Evolutionary conservation across 2,797 vertebrate genomes (phyloP), one percentile per base, ranked within the genome.

Genomic region (Acanthornis magna): DNA sequence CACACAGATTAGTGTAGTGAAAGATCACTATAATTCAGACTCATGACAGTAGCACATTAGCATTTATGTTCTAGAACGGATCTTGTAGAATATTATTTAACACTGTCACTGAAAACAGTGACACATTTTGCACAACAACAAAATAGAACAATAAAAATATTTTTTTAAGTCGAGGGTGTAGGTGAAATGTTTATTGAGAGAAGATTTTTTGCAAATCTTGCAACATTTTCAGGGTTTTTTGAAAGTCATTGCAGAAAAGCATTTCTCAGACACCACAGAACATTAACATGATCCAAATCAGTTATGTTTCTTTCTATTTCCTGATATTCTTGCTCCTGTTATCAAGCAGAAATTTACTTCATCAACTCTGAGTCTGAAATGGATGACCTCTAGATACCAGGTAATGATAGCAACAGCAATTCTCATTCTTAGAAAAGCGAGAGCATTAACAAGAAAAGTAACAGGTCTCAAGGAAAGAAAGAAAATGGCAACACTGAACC

Each of bases 271-370:
- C 55, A 70, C 2, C 27, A 48, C 40, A 85, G 36, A 67, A 85
- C 79, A 82, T 27, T 29, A 57, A 68, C 3, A 51, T 5, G 13
- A 54, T 40, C 30, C 20, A 32, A 47, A 29, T 82, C 60, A 78
- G 48, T 70, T 70, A 26, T 53, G 21, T 29, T 85, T 76, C 30
- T 51, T 81, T 68, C n/a, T 55, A 16, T 50, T 17, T 78, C 55
- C 55, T 32, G 26, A 38, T 79, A 72, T 55, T 88, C 45, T 88
- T 89, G 47, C 38, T 77, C 62, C 47, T 86, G 26, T 70, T 84
- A 78, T 58, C 74, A 92, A 83, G 34, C 30, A 90, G 66, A 88
- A 93, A 95, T 16, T 77, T 15, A 76, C 83, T 95, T 94, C 8
- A 78, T 86, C 47, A 70, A 11, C 47, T 85, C 71, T 71, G 25